Evolutionary conservation across 2,888 invertebrate genomes (phyloP), one percentile per base, ranked within the genome.

Genomic region (Baronia brevicornis): DNA sequence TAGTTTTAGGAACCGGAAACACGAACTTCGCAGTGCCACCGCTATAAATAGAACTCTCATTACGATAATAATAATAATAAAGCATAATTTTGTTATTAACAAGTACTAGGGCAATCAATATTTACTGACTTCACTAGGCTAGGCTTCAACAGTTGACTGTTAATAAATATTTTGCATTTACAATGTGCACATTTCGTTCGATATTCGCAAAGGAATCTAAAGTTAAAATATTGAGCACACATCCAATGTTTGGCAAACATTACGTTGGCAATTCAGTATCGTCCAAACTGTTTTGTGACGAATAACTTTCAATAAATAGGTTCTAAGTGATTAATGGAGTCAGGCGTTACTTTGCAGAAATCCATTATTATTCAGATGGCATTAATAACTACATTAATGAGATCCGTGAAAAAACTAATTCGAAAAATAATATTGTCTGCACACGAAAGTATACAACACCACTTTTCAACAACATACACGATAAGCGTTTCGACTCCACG

Each of bases 41-140:
- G 39, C 60, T 63, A 66, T 69, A 70, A 69, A 78, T 78, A 79
- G 42, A 79, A 68, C 68, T 80, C 75, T 78, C 67, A 54, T 61
- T 43, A n/a, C n/a, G n/a, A n/a, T n/a, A 46, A 35, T 25, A 25
- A 36, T 54, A 41, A 60, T 60, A 62, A 67, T 74, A 73, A 78
- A 75, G 73, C 75, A 74, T 70, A 69, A 71, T 75, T 77, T 69
- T 63, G 66, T 72, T 54, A 68, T 66, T 59, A 77, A 73, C 75
- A 77, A 77, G 53, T 60, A 69, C 77, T 79, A 75, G 70, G 50
- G 68, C 72, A 73, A 75, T 71, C n/a, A 66, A 66, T 70, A 66
- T 61, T 73, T 61, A 71, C 66, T 60, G 66, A 73, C 61, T 61
- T 68, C 44, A 43, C 46, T 61, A 71, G 58, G 58, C 72, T 77